phyloP scores from a whole-genome alignment of 2,797 vertebrate genomes.

The Coranthus polyacanthus region DNA sequence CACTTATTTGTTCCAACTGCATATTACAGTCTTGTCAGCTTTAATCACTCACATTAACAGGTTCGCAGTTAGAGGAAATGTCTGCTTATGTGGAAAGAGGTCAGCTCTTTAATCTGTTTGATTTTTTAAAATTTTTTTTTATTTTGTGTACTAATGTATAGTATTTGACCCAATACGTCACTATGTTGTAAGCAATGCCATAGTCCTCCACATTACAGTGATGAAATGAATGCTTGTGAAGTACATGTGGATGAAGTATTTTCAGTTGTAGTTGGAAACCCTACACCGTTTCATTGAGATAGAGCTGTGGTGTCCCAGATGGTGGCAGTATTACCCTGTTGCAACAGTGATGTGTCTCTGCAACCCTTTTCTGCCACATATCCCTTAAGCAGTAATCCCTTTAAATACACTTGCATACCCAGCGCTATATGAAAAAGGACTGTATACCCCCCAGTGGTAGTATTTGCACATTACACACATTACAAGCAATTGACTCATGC shows the following conservation, averaged over 20 bases:
- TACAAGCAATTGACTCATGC: slow-evolving; percentile 73
- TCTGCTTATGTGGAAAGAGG: neutral
- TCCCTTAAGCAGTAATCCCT: slow-evolving; percentile 50
- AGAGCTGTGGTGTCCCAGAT: slow-evolving; percentile 59
- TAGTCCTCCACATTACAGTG: too few relatives aligned
- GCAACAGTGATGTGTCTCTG: slow-evolving; percentile 42
- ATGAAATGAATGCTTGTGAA: too few relatives aligned
- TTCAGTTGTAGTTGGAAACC: neutral
- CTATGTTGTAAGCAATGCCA: too few relatives aligned
- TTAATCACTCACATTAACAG: neutral
- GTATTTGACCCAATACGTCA: too few relatives aligned
- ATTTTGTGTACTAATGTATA: too few relatives aligned
- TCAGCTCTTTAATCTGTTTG: neutral
- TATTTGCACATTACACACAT: slow-evolving; percentile 76
- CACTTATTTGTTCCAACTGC: neutral
- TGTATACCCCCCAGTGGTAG: slow-evolving; percentile 65
- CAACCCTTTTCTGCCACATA: slow-evolving; percentile 64
- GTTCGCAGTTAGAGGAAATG: neutral
- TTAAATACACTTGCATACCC: slow-evolving; percentile 52
- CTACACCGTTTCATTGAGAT: slow-evolving; percentile 12
- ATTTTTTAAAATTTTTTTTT: too few relatives aligned
- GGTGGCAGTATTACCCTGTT: slow-evolving; percentile 78
- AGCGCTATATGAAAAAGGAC: slow-evolving; percentile 59
- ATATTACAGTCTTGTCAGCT: neutral
- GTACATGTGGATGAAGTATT: too few relatives aligned